Base-by-base conservation (phyloP, 2,888 invertebrate species). In the Gibbula magus region DNA sequence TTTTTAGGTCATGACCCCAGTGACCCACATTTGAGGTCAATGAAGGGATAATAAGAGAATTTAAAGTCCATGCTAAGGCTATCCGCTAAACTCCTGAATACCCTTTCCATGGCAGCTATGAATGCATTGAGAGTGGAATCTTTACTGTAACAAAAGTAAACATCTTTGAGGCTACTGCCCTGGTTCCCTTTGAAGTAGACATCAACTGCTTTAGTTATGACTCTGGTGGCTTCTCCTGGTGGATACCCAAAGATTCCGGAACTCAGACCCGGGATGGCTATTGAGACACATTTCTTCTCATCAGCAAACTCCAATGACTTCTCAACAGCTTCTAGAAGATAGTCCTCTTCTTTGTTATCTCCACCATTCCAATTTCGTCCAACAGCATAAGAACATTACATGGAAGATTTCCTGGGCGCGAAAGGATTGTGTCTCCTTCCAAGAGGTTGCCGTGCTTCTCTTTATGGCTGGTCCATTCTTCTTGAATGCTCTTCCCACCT, bases 191-290 rank as follows among this genome's bases (percentile, higher is more conserved):
- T 35, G 4, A 56, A 25, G 10, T 85, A 77, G n/a, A 80, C 81
- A 20, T 79, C 56, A 39, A 78, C 78, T 8, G 85, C 53, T n/a
- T 85, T 76, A 4, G 32, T 70, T 3, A 82, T 75, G 10, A 86
- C 81, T 18, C 18, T 61, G 1, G 84, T 82, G 13, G 86, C 79
- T 20, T 79, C 22, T 0, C 73, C 56, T n/a, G 84, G 16, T 0
- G 89, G 90, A 79, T 86, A 88, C 18, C 83, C 86, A 80, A 85
- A 88, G 16, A 86, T 80, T 1, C 89, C 89, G 3, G 88, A 82
- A 79, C 90, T 86, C 13, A 90, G 79, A 5, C 88, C 88, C 20
- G 90, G 90, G 35, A 90, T 70, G 20, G 88, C 89, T 32, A 90
- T 77, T 3, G 87, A 86, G 8, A 20, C 56, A n/a, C 83, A 66